A percentile compares a stretch with the other conserved stretches of the same genome.
Conservation (phyloP, 2,113 vertebrate genomes). For the Nothocercus nigrocapillus region DNA sequence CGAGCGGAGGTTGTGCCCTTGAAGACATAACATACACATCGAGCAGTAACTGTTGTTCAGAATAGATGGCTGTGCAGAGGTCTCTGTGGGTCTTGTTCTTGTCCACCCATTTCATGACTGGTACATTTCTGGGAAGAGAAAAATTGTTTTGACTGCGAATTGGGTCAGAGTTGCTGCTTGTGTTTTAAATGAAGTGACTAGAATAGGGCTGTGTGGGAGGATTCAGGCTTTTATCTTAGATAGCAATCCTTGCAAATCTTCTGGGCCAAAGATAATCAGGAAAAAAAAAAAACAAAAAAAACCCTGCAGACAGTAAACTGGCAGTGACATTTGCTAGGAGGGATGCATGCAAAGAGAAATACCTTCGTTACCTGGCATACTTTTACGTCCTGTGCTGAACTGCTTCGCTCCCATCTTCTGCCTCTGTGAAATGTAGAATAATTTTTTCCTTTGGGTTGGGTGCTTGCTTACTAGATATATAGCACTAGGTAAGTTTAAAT, state of each 20-base stretch:
- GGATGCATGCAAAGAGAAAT: background rate
- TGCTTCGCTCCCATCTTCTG: background rate
- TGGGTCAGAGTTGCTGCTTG: background rate
- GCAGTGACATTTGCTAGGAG: background rate
- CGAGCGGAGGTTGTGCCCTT: background rate
- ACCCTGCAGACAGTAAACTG: background rate
- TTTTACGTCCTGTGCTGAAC: background rate
- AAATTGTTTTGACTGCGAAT: background rate
- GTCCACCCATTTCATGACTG: background rate
- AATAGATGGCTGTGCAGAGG: background rate
- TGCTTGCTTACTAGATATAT: background rate
- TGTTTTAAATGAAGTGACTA: background rate
- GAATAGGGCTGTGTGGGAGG: background rate
- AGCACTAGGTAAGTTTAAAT: rapidly evolving
- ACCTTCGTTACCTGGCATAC: background rate
- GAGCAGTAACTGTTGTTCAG: background rate
- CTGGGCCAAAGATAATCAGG: background rate
- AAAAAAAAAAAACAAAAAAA: background rate
- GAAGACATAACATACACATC: background rate
- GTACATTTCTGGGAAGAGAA: background rate
- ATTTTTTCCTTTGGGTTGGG: background rate
- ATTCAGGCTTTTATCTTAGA: background rate
- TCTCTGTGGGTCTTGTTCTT: background rate
- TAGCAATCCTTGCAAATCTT: background rate
- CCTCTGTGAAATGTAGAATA: background rate